Evolutionary conservation across 2,113 vertebrate genomes (phyloP).

Genomic region (Dendrocopos noguchii): DNA sequence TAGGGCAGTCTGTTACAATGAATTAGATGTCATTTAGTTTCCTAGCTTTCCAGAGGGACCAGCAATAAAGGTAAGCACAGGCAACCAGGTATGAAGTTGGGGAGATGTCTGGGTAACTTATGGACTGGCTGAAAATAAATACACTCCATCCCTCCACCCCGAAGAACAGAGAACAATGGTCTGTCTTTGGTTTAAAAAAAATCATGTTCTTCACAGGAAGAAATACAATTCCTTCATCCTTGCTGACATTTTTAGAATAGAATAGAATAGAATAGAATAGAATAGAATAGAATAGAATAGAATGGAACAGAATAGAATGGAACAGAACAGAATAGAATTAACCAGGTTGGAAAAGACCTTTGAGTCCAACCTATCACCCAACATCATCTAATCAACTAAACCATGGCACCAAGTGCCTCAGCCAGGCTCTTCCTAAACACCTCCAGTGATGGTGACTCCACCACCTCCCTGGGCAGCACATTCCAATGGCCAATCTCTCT

Average conservation of each 20-base stretch:
- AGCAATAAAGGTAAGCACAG: neutral
- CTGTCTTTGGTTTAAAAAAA: neutral
- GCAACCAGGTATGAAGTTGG: neutral
- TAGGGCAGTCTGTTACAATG: neutral
- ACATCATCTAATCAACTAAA: too few species aligned
- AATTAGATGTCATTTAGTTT: neutral
- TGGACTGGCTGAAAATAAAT: neutral
- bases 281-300: too few species aligned
- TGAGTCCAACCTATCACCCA: too few species aligned
- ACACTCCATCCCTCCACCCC: neutral
- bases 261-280: too few species aligned
- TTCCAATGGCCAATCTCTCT: too few species aligned
- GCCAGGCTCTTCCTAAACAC: too few species aligned
- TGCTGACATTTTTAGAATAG: neutral
- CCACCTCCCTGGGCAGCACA: too few species aligned
- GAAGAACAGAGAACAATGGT: neutral
- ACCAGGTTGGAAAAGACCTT: too few species aligned
- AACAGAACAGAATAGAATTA: too few species aligned
- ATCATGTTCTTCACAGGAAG: constrained; percentile 16
- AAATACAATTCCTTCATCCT: neutral
- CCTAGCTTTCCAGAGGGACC: neutral
- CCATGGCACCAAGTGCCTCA: too few species aligned
- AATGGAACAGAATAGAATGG: too few species aligned
- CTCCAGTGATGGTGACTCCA: too few species aligned
- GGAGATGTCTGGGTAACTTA: neutral